Conservation (phyloP, 1,140 invertebrate species). For the Aporrectodea caliginosa region DNA sequence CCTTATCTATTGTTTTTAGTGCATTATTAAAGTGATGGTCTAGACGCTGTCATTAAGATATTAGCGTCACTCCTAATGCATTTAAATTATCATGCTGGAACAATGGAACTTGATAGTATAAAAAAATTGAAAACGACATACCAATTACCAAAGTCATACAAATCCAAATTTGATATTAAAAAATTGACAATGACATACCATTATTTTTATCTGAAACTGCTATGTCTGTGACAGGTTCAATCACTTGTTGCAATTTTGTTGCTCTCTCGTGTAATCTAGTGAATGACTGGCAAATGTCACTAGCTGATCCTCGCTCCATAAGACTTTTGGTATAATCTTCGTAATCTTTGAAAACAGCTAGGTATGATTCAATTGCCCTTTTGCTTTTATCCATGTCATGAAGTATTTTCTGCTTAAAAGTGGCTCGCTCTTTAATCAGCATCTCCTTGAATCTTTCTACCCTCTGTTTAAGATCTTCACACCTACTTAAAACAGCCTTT, state of each 20-base stretch:
- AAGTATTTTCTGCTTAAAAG: not conserved
- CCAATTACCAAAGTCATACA: too few species aligned
- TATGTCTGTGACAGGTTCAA: too few species aligned
- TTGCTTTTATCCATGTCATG: not conserved
- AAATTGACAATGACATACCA: too few species aligned
- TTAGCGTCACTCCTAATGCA: too few species aligned
- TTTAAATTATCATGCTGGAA: too few species aligned
- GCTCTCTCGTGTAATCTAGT: not conserved
- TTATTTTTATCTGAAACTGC: too few species aligned
- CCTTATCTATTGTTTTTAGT: too few species aligned
- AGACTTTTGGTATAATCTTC: not conserved
- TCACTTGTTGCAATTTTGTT: not conserved
- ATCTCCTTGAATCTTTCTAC: not conserved
- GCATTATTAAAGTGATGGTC: too few species aligned
- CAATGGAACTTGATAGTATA: too few species aligned
- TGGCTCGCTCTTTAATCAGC: not conserved
- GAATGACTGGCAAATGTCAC: not conserved
- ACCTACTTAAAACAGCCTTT: not conserved
- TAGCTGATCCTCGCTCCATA: not conserved
- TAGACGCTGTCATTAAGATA: too few species aligned
- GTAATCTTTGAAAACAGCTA: not conserved
- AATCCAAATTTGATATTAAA: too few species aligned
- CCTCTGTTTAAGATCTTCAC: not conserved
- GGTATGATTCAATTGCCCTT: not conserved
- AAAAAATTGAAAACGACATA: too few species aligned